These are phyloP conservation scores for Seira musarum DNA, from an alignment of 2,888 invertebrate genomes.

Conservation along the genomic window DNA sequence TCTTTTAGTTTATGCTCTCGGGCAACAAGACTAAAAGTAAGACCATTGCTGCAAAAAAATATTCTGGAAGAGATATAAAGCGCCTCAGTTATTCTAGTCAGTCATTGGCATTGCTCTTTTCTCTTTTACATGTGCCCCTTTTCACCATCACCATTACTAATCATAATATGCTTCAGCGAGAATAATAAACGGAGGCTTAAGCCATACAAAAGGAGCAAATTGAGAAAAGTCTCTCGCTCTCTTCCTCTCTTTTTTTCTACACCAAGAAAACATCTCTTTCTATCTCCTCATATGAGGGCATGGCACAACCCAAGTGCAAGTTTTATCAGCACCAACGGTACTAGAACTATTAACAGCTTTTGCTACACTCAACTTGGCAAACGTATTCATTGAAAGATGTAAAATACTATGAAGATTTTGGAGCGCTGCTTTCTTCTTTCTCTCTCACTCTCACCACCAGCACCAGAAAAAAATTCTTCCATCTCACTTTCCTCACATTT, in stretches of 20 bases:
- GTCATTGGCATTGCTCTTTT: neutral
- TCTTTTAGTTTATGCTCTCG: neutral
- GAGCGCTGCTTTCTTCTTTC: too few relatives aligned
- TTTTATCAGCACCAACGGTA: neutral
- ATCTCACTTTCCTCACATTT: neutral
- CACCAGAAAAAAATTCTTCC: neutral
- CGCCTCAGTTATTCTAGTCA: neutral
- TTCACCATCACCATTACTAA: conserved; percentile 41
- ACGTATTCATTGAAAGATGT: conserved; percentile 3
- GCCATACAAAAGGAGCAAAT: conserved; percentile 23
- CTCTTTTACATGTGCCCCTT: conserved; percentile 20
- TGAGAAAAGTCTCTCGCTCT: conserved; percentile 12
- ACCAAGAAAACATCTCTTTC: too few relatives aligned
- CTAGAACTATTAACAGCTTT: conserved; percentile 2
- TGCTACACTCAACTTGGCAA: conserved; percentile 2
- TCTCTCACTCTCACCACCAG: neutral
- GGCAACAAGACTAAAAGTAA: neutral
- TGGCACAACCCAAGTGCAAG: neutral
- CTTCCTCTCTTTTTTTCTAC: conserved; percentile 9
- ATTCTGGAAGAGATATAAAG: conserved; percentile 14
- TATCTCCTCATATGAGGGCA: neutral
- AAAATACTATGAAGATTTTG: neutral
- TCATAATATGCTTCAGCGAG: conserved; percentile 37
- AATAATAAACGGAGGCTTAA: conserved; percentile 23
- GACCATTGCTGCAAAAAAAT: neutral